Percentiles rank a stretch among this genome's conserved stretches.
Evolutionary conservation across 2,113 vertebrate species (phyloP).

Genomic region (Platycercus adscitus): DNA sequence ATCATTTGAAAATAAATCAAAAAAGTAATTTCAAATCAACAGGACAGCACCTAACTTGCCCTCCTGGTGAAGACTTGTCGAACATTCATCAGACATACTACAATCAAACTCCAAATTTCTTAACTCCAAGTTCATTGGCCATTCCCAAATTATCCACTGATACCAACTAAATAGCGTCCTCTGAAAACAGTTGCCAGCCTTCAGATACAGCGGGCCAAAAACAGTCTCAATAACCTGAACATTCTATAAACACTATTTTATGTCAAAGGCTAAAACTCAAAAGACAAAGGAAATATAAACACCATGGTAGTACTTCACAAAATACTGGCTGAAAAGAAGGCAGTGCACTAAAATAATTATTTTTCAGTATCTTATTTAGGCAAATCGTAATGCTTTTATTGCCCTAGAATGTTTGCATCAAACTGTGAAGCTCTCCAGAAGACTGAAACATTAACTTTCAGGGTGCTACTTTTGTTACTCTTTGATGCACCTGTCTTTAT

Average conservation of each 20-base stretch:
- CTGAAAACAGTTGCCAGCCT: background rate
- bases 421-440: background rate
- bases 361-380: background rate
- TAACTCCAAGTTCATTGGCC: background rate
- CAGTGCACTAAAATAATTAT: background rate
- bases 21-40: background rate
- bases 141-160: background rate
- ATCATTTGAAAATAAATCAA: background rate
- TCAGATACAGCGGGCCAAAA: background rate
- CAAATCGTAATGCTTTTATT: background rate
- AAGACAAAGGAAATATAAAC: background rate
- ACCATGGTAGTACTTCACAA: background rate
- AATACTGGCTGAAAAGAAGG: background rate
- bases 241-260: background rate
- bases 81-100: background rate
- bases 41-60: background rate
- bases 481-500: background rate
- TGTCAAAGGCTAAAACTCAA: background rate
- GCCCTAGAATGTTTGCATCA: background rate
- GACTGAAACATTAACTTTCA: background rate
- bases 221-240: background rate
- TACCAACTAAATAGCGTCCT: background rate
- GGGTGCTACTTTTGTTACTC: background rate
- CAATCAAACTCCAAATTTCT: background rate
- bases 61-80: background rate